Base-by-base conservation (phyloP, 1,140 invertebrate genomes). In the Euglossa dilemma region DNA sequence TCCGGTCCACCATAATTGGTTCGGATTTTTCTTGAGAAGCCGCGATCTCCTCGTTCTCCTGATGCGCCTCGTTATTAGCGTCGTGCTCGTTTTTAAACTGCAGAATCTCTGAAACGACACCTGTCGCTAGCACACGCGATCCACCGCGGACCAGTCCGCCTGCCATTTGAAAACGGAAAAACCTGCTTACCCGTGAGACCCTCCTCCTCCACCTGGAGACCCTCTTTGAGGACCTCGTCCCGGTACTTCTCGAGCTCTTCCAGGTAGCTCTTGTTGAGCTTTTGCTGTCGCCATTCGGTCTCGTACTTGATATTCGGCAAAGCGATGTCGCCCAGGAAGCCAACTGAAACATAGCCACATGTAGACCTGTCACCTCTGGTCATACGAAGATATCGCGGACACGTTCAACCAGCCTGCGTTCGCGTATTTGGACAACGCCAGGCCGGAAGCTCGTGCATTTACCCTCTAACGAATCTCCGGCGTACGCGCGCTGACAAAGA, bases 241-340 rank as follows among this genome's bases (percentile, higher is more conserved):
- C 97, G 97, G 84, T 97, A 95, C 91, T 96, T 96, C 88, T 97
- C 97, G 23, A 97, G 94, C 91, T 97, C 97, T 92, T 96, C 95
- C 90, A 97, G 95, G 70, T 96, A 95, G 61, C 94, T 95, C 89
- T 96, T 95, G 93, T 96, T 96, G 80, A 96, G 95, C 87, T 95
- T 94, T 64, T 95, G 94, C 73, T 94, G 93, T 85, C 93, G 95
- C 94, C 92, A 94, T 87, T 95, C 93, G 6, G 93, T 94, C 70
- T 96, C 94, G 83, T 95, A 95, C 83, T 96, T 94, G 45, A 95
- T 93, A 72, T 97, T 96, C 45, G 97, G 95, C 83, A 98, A 93
- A 0, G 97, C 97, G 66, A 98, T 98, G 90, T 98, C 97, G 7
- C 97, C 97, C 92, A 96, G 94, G 88, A 97, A 98, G 25, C 95